Conservation (phyloP, 1,140 invertebrate genomes). For the Gryon sp. region DNA sequence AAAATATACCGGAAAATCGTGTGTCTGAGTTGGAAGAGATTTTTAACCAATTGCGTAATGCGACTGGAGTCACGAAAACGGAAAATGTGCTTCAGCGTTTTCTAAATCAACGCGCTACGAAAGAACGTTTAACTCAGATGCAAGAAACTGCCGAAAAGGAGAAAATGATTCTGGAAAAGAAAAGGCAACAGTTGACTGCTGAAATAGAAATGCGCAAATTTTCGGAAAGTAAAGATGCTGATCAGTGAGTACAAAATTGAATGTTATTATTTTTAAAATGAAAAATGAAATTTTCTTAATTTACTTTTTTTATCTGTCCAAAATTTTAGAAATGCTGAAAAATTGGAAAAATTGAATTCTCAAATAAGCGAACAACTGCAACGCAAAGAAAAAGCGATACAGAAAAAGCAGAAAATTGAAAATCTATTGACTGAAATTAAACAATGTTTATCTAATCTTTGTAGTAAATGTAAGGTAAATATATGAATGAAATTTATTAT, state of each 20-base stretch:
- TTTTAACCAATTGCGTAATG: slow-evolving; percentile 86
- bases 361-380: slow-evolving; percentile 79
- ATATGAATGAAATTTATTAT: background rate
- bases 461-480: slow-evolving; percentile 69
- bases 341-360: slow-evolving; percentile 82
- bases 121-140: slow-evolving; percentile 84
- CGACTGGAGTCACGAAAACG: slow-evolving; percentile 86
- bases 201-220: slow-evolving; percentile 89
- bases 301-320: slow-evolving; percentile 26
- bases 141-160: slow-evolving; percentile 85
- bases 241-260: slow-evolving; percentile 83
- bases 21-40: slow-evolving; percentile 82
- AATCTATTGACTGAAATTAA: slow-evolving; percentile 71
- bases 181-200: slow-evolving; percentile 83
- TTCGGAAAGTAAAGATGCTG: slow-evolving; percentile 87
- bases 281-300: background rate
- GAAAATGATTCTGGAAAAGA: slow-evolving; percentile 85
- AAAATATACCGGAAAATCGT: slow-evolving; percentile 70
- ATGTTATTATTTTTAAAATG: no score
- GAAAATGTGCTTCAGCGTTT: slow-evolving; percentile 87
- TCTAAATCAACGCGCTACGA: slow-evolving; percentile 85
- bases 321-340: slow-evolving; percentile 84
- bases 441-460: slow-evolving; percentile 67
- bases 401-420: slow-evolving; percentile 76
- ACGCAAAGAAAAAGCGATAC: slow-evolving; percentile 74